Percentiles rank a stretch among this genome's conserved stretches.
Conservation (phyloP, 2,797 vertebrate genomes). For the Huso huso region DNA sequence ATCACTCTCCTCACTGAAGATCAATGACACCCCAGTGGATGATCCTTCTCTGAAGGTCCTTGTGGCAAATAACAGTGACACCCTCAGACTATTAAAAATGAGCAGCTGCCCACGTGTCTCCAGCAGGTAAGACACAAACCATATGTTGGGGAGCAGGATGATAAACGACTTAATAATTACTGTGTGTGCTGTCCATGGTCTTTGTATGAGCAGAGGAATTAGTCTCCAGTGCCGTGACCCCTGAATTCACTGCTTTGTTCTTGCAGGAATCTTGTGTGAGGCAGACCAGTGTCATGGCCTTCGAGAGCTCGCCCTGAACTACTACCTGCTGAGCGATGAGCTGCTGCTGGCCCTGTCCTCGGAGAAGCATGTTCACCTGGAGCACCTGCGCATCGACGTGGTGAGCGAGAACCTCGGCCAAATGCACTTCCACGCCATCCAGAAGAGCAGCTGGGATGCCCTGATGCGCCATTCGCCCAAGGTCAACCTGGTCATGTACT, state of each 20-base stretch:
- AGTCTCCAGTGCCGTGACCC: neutral
- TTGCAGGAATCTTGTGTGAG: constrained; percentile 88
- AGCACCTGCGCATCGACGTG: constrained; percentile 93
- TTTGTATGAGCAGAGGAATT: no score
- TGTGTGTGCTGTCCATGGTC: no score
- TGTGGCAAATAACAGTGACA: constrained; percentile 96
- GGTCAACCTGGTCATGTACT: constrained; percentile 98
- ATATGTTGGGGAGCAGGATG: no score
- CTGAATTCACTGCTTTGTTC: neutral
- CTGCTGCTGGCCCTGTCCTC: constrained; percentile 92
- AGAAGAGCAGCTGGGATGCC: constrained; percentile 98
- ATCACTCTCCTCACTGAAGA: constrained; percentile 91
- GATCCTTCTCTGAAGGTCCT: constrained; percentile 90
- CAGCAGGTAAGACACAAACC: constrained; percentile 69
- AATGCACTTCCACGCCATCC: constrained; percentile 83
- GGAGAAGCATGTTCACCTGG: constrained; percentile 88
- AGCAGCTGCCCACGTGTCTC: constrained; percentile 97
- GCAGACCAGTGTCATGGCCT: constrained; percentile 96
- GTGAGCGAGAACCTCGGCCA: constrained; percentile 94
- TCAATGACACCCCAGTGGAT: constrained; percentile 94
- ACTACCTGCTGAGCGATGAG: constrained; percentile 90
- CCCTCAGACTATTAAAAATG: constrained; percentile 91
- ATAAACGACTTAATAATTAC: no score
- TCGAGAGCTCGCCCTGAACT: constrained; percentile 91
- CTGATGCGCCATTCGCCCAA: constrained; percentile 94